Evolutionary conservation across 2,888 invertebrate genomes (phyloP).

Genomic region (Cremastobaeus sp.): DNA sequence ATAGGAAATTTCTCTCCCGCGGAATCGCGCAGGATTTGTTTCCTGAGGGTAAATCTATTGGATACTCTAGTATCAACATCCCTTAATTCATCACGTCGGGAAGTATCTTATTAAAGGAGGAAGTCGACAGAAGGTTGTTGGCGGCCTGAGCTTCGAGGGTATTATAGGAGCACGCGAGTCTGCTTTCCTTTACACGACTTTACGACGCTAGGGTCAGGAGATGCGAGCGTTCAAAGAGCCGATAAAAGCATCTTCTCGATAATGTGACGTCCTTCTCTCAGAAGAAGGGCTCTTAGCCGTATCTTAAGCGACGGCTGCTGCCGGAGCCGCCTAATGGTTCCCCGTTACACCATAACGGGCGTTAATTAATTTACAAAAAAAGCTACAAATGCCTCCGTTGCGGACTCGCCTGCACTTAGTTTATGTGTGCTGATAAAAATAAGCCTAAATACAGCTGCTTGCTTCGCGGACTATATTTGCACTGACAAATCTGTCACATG

Average conservation of each 20-base stretch:
- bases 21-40: too few species aligned
- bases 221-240: conserved; percentile 73
- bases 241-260: conserved; percentile 66
- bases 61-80: too few species aligned
- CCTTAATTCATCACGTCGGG: too few species aligned
- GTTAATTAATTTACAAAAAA: conserved; percentile 67
- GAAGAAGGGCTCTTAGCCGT: conserved; percentile 71
- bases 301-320: conserved; percentile 71
- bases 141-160: conserved; percentile 30
- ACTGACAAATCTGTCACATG: conserved; percentile 35
- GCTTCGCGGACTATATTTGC: conserved; percentile 26
- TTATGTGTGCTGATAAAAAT: conserved; percentile 41
- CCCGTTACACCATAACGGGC: conserved; percentile 65
- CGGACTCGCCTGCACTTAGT: conserved; percentile 28
- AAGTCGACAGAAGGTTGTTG: conserved; percentile 44
- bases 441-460: conserved; percentile 26
- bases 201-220: conserved; percentile 72
- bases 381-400: conserved; percentile 40
- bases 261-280: conserved; percentile 57
- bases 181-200: conserved; percentile 68
- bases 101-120: conserved; percentile 8
- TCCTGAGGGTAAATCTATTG: too few species aligned
- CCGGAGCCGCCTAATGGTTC: conserved; percentile 64
- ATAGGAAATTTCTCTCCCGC: too few species aligned
- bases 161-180: conserved; percentile 53